These are phyloP conservation scores for Rousettus madagascariensis DNA, from an alignment of 2,797 vertebrate species.

Conservation along the genomic window DNA sequence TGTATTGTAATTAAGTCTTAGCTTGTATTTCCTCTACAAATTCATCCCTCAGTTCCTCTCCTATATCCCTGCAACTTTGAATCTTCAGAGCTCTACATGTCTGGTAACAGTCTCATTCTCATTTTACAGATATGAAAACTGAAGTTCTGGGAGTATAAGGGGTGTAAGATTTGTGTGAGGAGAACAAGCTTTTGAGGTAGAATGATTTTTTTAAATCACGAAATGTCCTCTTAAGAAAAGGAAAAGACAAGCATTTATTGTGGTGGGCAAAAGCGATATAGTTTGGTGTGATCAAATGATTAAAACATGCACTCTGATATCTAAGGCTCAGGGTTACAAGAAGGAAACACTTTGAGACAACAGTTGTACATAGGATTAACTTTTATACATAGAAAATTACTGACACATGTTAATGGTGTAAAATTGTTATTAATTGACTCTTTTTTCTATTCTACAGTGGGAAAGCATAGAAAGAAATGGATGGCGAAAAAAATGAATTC, in stretches of 20 bases:
- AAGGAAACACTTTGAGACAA: not conserved
- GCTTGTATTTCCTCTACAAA: not conserved
- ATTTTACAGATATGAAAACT: not conserved
- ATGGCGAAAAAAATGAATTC: not conserved
- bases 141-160: not conserved
- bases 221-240: not conserved
- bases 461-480: not conserved
- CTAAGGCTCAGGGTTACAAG: not conserved
- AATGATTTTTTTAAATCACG: not conserved
- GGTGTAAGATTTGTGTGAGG: not conserved
- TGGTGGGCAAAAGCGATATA: not conserved
- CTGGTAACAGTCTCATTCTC: not conserved
- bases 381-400: not conserved
- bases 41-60: too few relatives aligned
- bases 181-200: not conserved
- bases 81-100: not conserved
- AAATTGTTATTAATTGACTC: not conserved
- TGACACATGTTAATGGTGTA: not conserved
- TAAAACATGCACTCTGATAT: not conserved
- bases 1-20: not conserved
- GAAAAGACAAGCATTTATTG: not conserved
- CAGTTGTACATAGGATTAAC: not conserved
- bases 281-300: not conserved
- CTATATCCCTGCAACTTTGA: not conserved
- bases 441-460: conserved; percentile 3